Percentiles rank a stretch among this genome's conserved stretches.
Conservation (phyloP, 2,113 vertebrate genomes). For the Cacatua alba region DNA sequence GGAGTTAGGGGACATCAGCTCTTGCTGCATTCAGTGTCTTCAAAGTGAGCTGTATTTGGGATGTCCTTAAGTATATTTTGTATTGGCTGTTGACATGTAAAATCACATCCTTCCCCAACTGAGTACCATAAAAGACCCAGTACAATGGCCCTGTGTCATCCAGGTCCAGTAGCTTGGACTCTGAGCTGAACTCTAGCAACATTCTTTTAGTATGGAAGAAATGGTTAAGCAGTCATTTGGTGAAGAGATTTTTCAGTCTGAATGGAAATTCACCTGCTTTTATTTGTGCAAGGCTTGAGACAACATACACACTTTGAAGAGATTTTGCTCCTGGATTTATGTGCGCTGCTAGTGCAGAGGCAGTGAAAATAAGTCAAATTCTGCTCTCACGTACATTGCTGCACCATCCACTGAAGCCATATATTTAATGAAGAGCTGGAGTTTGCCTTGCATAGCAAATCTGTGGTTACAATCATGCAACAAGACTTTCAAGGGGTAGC, state of each 20-base stretch:
- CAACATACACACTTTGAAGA: neutral
- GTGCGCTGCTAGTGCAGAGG: neutral
- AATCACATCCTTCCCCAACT: neutral
- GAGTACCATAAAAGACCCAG: accelerated
- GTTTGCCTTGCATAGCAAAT: neutral
- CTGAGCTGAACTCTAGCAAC: neutral
- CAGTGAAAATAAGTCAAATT: conserved; percentile 6
- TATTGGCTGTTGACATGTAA: accelerated
- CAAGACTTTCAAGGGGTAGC: neutral
- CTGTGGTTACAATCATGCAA: neutral
- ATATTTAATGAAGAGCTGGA: neutral
- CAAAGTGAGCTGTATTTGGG: neutral
- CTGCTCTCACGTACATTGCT: neutral
- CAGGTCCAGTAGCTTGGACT: neutral
- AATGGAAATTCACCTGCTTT: neutral
- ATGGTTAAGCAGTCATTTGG: neutral
- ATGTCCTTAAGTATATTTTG: neutral
- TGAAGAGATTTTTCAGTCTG: neutral
- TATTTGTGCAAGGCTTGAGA: neutral
- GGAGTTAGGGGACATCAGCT: neutral
- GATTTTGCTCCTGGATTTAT: neutral
- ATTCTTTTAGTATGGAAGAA: neutral
- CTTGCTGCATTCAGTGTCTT: neutral
- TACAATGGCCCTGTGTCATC: too few relatives aligned
- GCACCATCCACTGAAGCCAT: neutral